phyloP scores from a whole-genome alignment of 2,797 vertebrate genomes.

The Eulemur coronatus region DNA sequence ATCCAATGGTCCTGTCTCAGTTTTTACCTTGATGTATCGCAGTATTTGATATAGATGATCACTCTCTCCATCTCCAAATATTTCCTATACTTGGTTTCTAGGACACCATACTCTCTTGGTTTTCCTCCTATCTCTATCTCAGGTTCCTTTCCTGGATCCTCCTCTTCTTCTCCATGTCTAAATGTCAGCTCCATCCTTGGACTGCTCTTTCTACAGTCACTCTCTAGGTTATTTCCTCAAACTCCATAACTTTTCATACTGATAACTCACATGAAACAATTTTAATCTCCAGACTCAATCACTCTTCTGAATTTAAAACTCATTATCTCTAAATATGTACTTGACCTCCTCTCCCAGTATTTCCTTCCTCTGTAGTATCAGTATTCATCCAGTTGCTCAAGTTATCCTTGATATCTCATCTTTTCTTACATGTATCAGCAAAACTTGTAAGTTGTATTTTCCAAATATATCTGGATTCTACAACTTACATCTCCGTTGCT shows the following conservation, averaged over 20 bases:
- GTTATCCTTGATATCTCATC: not conserved
- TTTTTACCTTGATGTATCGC: not conserved
- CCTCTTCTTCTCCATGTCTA: conserved; percentile 74
- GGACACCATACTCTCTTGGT: not conserved
- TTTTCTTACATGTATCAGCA: not conserved
- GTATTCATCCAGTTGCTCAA: not conserved
- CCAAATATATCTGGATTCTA: not conserved
- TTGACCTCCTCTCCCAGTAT: not conserved
- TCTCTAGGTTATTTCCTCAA: not conserved
- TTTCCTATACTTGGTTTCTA: not conserved
- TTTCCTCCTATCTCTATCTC: not conserved
- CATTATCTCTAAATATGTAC: not conserved
- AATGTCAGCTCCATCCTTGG: not conserved
- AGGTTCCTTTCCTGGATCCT: not conserved
- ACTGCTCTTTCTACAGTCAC: not conserved
- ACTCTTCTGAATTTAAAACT: conserved; percentile 21
- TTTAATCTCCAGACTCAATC: not conserved
- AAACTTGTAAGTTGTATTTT: not conserved
- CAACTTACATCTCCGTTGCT: not conserved
- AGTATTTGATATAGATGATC: not conserved
- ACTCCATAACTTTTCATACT: not conserved
- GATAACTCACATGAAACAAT: not conserved
- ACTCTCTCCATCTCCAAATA: not conserved
- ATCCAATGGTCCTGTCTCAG: not conserved
- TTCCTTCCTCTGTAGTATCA: not conserved